A percentile compares a stretch with the other conserved stretches of the same genome.
These are phyloP conservation scores for Papilio aristodemus DNA, from an alignment of 1,140 invertebrate species.

Conservation along the genomic window DNA sequence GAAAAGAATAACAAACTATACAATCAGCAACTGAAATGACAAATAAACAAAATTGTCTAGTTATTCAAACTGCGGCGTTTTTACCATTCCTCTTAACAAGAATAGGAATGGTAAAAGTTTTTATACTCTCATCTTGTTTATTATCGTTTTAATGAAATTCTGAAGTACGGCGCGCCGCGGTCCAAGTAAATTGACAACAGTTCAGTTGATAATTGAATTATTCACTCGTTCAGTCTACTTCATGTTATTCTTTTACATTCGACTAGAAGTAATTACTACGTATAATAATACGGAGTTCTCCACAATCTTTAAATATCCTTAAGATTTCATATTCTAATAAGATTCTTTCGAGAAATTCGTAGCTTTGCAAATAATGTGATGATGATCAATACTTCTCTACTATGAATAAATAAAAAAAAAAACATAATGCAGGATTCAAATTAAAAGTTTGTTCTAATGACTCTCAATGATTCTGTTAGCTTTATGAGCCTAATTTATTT, in stretches of 20 bases:
- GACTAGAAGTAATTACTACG: no score
- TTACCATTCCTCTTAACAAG: slow-evolving; percentile 28
- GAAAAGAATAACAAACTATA: slow-evolving; percentile 28
- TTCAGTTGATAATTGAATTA: slow-evolving; percentile 15
- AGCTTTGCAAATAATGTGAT: no score
- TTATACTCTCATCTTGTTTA: slow-evolving; percentile 31
- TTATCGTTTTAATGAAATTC: slow-evolving; percentile 32
- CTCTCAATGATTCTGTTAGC: no score
- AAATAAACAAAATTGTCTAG: slow-evolving; percentile 28
- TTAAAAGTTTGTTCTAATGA: no score
- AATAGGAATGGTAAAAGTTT: slow-evolving; percentile 33
- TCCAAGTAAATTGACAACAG: slow-evolving; percentile 22
- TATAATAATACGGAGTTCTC: no score
- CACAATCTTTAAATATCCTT: no score
- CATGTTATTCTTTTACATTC: not conserved
- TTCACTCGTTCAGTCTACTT: slow-evolving; percentile 17
- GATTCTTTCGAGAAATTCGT: no score
- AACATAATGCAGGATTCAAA: no score
- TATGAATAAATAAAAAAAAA: no score
- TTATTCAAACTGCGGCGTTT: slow-evolving; percentile 30
- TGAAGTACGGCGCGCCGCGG: not conserved
- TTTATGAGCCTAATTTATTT: no score
- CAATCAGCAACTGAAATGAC: slow-evolving; percentile 31
- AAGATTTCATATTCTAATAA: no score
- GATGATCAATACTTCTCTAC: no score